Conservation (phyloP, 2,797 vertebrate species). For the Crypturellus tataupa region DNA sequence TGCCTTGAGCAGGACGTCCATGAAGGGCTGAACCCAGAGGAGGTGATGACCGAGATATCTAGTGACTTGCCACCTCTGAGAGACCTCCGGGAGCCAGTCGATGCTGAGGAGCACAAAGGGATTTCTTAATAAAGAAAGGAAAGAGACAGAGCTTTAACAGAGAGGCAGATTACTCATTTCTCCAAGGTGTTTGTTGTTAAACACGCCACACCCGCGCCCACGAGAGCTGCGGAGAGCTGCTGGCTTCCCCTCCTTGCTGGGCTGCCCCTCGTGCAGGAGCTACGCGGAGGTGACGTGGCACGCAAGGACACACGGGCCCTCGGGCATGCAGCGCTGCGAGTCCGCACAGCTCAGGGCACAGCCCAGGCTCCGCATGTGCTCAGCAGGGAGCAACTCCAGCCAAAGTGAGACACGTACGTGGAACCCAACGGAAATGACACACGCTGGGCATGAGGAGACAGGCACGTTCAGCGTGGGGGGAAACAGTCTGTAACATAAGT, state of each 20-base stretch:
- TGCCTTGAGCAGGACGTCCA: fast-evolving
- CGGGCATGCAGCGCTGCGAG: fast-evolving
- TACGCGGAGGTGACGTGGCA: fast-evolving
- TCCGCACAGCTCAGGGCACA: slow-evolving; percentile 16
- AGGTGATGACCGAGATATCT: fast-evolving
- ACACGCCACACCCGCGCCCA: neutral
- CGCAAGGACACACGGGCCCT: neutral
- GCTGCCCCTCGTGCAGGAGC: neutral
- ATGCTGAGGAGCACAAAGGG: neutral
- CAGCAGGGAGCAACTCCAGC: neutral
- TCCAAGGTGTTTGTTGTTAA: slow-evolving; percentile 9
- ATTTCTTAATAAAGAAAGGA: neutral
- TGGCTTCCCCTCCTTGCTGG: neutral
- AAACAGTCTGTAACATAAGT: neutral
- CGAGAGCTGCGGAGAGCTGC: neutral
- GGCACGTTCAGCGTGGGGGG: fast-evolving
- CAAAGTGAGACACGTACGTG: neutral
- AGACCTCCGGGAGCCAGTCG: neutral
- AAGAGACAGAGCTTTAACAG: neutral
- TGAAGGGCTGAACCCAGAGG: neutral
- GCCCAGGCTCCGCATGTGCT: neutral
- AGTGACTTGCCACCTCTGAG: neutral
- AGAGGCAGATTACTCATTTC: slow-evolving; percentile 33
- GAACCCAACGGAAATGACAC: slow-evolving; percentile 53
- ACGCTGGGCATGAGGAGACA: slow-evolving; percentile 36